Conservation (phyloP, 1,140 invertebrate genomes). For the Solenopsis fugax region DNA sequence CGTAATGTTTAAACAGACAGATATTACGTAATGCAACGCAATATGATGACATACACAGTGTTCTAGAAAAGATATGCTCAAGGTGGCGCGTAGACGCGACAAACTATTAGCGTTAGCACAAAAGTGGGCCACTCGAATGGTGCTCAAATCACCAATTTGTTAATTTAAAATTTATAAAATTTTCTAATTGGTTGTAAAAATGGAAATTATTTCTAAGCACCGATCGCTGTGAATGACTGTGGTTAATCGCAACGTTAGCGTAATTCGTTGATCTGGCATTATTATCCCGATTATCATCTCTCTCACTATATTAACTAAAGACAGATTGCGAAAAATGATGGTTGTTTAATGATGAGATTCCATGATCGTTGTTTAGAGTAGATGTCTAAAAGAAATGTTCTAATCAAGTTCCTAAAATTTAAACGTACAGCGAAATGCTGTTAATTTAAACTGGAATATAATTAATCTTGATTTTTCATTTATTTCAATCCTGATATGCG, state of each 20-base stretch:
- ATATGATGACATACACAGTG: constrained; percentile 42
- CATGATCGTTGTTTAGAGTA: neutral
- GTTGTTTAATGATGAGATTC: neutral
- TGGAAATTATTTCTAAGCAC: too few species aligned
- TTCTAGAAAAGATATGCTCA: constrained; percentile 28
- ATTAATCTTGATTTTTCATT: neutral
- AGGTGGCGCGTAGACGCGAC: neutral
- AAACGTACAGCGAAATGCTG: neutral
- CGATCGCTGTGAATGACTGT: too few species aligned
- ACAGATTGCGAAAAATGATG: too few species aligned
- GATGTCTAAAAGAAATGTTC: neutral
- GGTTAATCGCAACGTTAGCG: too few species aligned
- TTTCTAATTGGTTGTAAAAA: too few species aligned
- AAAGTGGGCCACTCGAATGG: too few species aligned
- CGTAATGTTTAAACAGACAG: constrained; percentile 27
- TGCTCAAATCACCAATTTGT: too few species aligned
- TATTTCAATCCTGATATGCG: neutral
- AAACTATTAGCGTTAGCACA: neutral
- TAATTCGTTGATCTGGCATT: too few species aligned
- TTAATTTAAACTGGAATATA: neutral
- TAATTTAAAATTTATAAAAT: too few species aligned
- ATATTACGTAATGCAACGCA: constrained; percentile 30
- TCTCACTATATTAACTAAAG: too few species aligned
- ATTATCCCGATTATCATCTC: too few species aligned
- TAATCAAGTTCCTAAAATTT: neutral